Evolutionary conservation across 2,888 invertebrate species (phyloP).

Genomic region (Nowickia ferox): DNA sequence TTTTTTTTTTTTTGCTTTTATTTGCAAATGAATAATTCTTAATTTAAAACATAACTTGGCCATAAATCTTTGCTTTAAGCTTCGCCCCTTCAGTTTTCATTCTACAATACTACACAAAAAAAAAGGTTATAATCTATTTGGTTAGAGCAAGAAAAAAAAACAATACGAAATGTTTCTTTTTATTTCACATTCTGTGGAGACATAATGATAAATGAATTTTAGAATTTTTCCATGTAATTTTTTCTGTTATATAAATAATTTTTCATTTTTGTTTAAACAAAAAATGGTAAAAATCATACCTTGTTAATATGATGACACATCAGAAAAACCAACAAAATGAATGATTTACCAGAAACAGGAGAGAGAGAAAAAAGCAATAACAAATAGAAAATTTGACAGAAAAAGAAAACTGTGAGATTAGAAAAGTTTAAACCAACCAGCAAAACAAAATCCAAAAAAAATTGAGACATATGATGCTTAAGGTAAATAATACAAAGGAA

Average conservation of each 20-base stretch:
- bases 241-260: constrained; percentile 36
- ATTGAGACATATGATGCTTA: constrained; percentile 57
- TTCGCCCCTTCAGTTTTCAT: constrained; percentile 21
- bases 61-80: constrained; percentile 64
- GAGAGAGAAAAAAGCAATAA: not conserved
- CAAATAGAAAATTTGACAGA: constrained; percentile 3
- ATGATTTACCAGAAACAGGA: constrained; percentile 33
- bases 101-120: not conserved
- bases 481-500: not conserved
- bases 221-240: not conserved
- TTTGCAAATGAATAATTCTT: constrained; percentile 48
- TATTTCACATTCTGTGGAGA: constrained; percentile 43
- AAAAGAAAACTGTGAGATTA: constrained; percentile 1
- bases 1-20: not conserved
- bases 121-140: constrained; percentile 64
- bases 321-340: constrained; percentile 47
- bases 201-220: constrained; percentile 68
- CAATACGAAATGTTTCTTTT: constrained; percentile 8
- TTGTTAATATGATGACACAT: constrained; percentile 64
- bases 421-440: constrained; percentile 9
- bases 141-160: not conserved
- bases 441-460: constrained; percentile 41
- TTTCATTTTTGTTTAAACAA: constrained; percentile 40
- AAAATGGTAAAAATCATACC: constrained; percentile 54
- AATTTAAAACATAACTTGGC: constrained; percentile 61